These are phyloP conservation scores for Camponotus vicinus DNA, from an alignment of 1,140 invertebrate genomes.

Conservation along the genomic window DNA sequence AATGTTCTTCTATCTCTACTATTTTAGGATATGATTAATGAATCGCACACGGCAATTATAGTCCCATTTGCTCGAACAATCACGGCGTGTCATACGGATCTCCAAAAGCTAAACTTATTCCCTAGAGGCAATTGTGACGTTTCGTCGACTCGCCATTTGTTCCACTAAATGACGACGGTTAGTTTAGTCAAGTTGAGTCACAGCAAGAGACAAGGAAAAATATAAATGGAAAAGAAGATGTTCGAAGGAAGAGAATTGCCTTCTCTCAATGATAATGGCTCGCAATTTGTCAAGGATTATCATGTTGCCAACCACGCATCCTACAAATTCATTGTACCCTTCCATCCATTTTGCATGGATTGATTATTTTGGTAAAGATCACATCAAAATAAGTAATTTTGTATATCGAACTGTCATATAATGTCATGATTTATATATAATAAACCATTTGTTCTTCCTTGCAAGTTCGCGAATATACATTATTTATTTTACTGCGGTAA, in stretches of 20 bases:
- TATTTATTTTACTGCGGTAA: background rate
- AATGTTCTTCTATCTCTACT: background rate
- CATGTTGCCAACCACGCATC: background rate
- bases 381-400: slow-evolving; percentile 18
- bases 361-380: slow-evolving; percentile 31
- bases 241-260: slow-evolving; percentile 32
- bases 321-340: background rate
- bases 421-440: slow-evolving; percentile 19
- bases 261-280: slow-evolving; percentile 23
- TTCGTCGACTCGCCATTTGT: slow-evolving; percentile 40
- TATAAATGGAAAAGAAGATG: slow-evolving; percentile 50
- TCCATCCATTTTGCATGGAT: background rate
- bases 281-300: slow-evolving; percentile 62
- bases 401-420: slow-evolving; percentile 6
- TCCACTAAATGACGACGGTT: slow-evolving; percentile 39
- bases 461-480: background rate
- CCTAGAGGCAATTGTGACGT: slow-evolving; percentile 23
- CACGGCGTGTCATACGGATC: background rate
- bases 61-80: background rate
- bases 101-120: slow-evolving; percentile 22
- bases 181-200: slow-evolving; percentile 34
- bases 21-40: background rate
- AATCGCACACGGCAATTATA: background rate
- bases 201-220: slow-evolving; percentile 1
- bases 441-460: background rate